Conservation (phyloP, 2,113 vertebrate species). For the Platycercus adscitus region DNA sequence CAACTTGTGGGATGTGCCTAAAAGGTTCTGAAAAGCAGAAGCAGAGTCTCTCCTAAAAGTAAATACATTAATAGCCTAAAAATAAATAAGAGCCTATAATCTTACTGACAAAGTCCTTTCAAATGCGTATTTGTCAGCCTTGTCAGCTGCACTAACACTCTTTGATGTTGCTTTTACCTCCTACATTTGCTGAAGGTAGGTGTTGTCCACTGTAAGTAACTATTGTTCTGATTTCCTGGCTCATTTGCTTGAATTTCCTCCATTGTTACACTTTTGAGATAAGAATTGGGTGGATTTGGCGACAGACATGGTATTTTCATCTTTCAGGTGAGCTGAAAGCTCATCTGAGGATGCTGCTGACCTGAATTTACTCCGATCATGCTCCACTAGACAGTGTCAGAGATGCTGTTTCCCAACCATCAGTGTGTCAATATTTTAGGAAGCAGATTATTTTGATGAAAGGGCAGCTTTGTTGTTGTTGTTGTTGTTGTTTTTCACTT, state of each 20-base stretch:
- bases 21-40: neutral
- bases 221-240: slow-evolving; percentile 24
- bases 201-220: slow-evolving; percentile 14
- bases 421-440: neutral
- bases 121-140: neutral
- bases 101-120: neutral
- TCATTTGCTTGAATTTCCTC: slow-evolving; percentile 13
- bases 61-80: neutral
- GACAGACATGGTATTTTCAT: neutral
- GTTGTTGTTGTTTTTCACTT: neutral
- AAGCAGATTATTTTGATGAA: neutral
- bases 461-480: neutral
- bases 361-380: neutral
- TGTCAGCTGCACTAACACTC: slow-evolving; percentile 33
- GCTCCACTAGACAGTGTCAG: neutral
- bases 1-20: neutral
- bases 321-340: neutral
- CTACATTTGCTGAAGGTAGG: neutral
- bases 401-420: neutral
- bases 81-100: neutral
- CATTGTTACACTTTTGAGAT: neutral
- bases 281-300: neutral
- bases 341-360: neutral
- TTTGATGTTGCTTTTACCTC: slow-evolving; percentile 23
- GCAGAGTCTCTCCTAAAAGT: neutral